Base-by-base conservation (phyloP, 2,888 invertebrate genomes). In the Priapulus caudatus region DNA sequence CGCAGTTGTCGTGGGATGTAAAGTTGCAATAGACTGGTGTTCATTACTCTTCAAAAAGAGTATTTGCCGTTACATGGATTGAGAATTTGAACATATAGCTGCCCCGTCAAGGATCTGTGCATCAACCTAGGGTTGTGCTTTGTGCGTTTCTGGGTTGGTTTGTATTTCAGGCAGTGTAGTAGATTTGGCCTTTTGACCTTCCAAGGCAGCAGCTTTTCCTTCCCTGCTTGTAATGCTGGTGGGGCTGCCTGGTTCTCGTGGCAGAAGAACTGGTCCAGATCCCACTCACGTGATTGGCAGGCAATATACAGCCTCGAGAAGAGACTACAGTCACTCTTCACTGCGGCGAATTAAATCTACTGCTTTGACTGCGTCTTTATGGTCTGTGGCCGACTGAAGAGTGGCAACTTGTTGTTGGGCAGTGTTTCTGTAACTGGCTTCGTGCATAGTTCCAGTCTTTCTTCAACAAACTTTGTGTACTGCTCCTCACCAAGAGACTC, bases 251-350 rank as follows among this genome's bases (percentile, higher is more conserved):
- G n/a, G 10, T 33, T 33, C n/a, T 33, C 33, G n/a, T 33, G 33
- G n/a, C n/a, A 33, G 33, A 33, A 33, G 33, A 33, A 33, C 10
- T n/a, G 10, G 33, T 51, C 50, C n/a, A 54, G 15, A 45, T 54
- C 49, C 3, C 50, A 52, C 20, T 54, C 54, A 20, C 54, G 47
- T 10, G 43, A 23, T 44, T 54, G 45, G 22, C 51, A 47, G 16
- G 45, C 22, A 5, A 54, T 54, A 45, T 33, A 54, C 10, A 53
- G 23, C 44, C 33, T 52, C 47, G 47, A 54, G 53, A 45, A 54
- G n/a, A 51, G 33, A 15, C 44, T 46, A 19, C 52, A 23, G 24
- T 53, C 51, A 44, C 49, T 53, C 47, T 33, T 33, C 33, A 33
- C 10, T 10, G 33, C 33, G 10, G 33, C n/a, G n/a, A 33, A 10